phyloP scores from a whole-genome alignment of 2,797 vertebrate genomes.

The Pyrocephalus nanus region DNA sequence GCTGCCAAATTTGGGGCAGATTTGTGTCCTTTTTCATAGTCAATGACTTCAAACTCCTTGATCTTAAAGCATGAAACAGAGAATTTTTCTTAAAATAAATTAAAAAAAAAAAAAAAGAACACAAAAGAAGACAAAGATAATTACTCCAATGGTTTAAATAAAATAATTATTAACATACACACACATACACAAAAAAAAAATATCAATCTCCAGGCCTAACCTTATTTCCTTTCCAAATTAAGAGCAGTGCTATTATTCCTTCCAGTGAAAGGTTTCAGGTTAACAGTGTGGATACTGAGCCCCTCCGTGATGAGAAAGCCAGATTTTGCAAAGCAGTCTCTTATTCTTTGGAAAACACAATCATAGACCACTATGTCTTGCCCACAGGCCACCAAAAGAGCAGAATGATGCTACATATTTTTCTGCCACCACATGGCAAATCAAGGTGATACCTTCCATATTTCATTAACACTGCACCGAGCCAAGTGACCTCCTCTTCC shows the following conservation, averaged over 20 bases:
- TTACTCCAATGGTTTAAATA: neutral
- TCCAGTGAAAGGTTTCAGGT: neutral
- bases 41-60: neutral
- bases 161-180: neutral
- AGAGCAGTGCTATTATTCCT: neutral
- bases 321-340: neutral
- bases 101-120: no score
- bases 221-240: conserved; percentile 1
- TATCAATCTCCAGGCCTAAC: neutral
- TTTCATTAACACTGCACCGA: neutral
- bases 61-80: neutral
- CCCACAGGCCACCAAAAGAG: neutral
- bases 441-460: neutral
- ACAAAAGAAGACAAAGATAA: neutral
- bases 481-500: neutral
- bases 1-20: neutral
- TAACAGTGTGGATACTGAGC: neutral
- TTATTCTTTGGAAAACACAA: neutral
- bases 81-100: neutral
- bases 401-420: neutral
- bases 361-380: neutral
- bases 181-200: no score
- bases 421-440: neutral
- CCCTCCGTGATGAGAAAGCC: neutral
- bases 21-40: neutral